Percentiles rank a stretch among this genome's conserved stretches.
Evolutionary conservation across 2,113 vertebrate species (phyloP).

Genomic region (Gracilinanus agilis): DNA sequence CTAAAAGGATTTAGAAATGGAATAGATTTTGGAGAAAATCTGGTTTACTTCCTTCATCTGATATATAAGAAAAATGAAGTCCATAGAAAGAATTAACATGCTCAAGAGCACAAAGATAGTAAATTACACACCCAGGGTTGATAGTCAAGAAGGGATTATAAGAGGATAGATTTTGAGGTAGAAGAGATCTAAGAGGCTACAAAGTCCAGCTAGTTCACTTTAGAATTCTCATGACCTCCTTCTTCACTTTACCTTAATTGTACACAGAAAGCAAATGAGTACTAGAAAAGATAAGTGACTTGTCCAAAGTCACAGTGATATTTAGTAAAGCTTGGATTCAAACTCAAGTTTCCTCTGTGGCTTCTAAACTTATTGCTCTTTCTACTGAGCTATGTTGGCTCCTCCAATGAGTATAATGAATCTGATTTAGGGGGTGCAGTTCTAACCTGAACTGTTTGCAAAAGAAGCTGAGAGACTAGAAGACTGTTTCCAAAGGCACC

Average conservation of each 20-base stretch:
- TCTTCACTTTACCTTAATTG: not conserved
- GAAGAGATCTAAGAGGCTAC: not conserved
- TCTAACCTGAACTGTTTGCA: not conserved
- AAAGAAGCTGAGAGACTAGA: not conserved
- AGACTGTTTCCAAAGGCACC: not conserved
- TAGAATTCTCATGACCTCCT: not conserved
- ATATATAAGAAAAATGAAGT: not conserved
- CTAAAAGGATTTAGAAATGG: not conserved
- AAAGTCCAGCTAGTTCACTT: not conserved
- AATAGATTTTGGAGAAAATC: not conserved
- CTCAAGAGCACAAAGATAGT: not conserved
- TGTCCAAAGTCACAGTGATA: not conserved
- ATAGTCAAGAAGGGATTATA: not conserved
- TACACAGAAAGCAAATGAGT: conserved; percentile 10
- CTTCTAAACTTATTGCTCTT: not conserved
- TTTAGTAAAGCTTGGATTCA: conserved; percentile 4
- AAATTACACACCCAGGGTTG: not conserved
- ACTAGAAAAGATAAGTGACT: conserved; percentile 4
- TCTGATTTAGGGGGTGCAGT: not conserved
- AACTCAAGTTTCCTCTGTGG: not conserved
- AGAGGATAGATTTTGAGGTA: not conserved
- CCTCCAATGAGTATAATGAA: conserved; percentile 22
- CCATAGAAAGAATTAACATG: not conserved
- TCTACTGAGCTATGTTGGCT: not conserved
- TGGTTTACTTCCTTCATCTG: not conserved